phyloP scores from a whole-genome alignment of 2,888 invertebrate species.

The Lycophotia porphyrea region DNA sequence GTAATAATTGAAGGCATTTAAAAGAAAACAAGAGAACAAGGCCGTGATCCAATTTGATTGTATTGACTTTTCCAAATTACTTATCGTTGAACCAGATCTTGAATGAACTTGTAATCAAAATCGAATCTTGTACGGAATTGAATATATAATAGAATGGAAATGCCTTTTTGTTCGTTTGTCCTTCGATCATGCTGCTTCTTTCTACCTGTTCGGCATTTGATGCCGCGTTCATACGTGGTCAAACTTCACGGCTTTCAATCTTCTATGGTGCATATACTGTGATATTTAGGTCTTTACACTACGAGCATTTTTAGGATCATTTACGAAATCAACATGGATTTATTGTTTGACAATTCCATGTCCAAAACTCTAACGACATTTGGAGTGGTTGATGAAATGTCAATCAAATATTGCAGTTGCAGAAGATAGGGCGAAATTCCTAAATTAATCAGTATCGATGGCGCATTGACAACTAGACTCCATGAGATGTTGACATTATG shows the following conservation, averaged over 20 bases:
- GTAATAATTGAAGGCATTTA: constrained; percentile 60
- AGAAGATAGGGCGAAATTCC: not conserved
- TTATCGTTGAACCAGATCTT: constrained; percentile 65
- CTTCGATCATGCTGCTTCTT: constrained; percentile 28
- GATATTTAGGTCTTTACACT: not conserved
- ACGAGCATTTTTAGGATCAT: not conserved
- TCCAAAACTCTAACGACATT: not conserved
- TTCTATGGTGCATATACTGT: not conserved
- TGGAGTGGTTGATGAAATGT: constrained; percentile 11
- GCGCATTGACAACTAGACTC: not conserved
- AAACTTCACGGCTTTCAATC: not conserved
- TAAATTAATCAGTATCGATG: not conserved
- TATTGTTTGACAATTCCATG: not conserved
- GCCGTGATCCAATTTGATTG: constrained; percentile 59
- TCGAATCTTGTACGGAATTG: constrained; percentile 63
- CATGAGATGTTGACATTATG: not conserved
- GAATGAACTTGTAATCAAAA: constrained; percentile 66
- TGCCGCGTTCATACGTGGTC: not conserved
- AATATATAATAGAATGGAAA: constrained; percentile 57
- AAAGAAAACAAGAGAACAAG: constrained; percentile 60
- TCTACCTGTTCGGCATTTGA: constrained; percentile 29
- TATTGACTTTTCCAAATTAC: constrained; percentile 65
- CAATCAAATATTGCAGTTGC: not conserved
- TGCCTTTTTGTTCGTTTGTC: constrained; percentile 50
- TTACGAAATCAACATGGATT: not conserved